Conservation (phyloP, 2,113 vertebrate species). For the Paramisgurnus dabryanus region DNA sequence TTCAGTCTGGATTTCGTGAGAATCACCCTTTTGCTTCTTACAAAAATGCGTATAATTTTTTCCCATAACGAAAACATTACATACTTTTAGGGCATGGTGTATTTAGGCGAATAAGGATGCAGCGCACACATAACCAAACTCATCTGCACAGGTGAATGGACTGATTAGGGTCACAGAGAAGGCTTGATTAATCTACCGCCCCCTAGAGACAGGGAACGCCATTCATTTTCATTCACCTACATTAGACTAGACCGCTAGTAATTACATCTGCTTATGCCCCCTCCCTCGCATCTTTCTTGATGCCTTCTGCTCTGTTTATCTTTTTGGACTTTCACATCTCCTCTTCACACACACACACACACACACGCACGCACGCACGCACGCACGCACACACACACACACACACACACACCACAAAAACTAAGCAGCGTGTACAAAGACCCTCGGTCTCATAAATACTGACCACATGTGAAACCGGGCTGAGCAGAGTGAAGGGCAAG, state of each 20-base stretch:
- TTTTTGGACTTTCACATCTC: background rate
- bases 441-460: slow-evolving; percentile 28
- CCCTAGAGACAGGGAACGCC: slow-evolving; percentile 13
- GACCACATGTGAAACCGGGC: slow-evolving; percentile 24
- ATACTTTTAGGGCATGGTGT: too few species aligned
- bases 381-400: too few species aligned
- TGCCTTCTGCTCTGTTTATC: slow-evolving; percentile 8
- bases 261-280: slow-evolving; percentile 4
- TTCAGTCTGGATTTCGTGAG: too few species aligned
- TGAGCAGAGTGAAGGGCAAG: slow-evolving; percentile 9
- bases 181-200: slow-evolving; percentile 28
- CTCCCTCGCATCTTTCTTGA: background rate
- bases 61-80: too few species aligned
- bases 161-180: slow-evolving; percentile 27
- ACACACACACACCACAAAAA: slow-evolving; percentile 10
- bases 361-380: too few species aligned
- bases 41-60: too few species aligned
- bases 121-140: background rate
- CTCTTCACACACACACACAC: background rate
- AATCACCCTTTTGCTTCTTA: too few species aligned
- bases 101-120: too few species aligned
- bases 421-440: slow-evolving; percentile 8
- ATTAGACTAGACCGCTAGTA: background rate
- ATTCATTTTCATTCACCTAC: slow-evolving; percentile 26
- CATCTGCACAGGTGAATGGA: slow-evolving; percentile 4